A percentile compares a stretch with the other conserved stretches of the same genome.
phyloP scores from a whole-genome alignment of 2,888 invertebrate genomes.

The Cistogaster globosa region DNA sequence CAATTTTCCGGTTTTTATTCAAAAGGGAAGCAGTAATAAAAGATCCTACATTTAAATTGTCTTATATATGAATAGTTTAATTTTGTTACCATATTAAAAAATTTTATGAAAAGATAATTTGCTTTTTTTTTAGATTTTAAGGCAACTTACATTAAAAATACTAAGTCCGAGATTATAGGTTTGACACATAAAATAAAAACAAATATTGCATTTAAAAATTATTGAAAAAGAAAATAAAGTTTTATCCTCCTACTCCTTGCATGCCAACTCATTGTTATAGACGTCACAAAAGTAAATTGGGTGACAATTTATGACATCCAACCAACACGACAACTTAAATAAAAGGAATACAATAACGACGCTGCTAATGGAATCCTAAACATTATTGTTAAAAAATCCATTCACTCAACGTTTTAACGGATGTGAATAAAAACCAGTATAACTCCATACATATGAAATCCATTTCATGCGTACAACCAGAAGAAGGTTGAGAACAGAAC shows the following conservation, averaged over 20 bases:
- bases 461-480: conserved; percentile 54
- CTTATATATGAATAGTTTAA: no score
- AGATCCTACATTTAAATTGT: no score
- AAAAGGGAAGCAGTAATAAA: no score
- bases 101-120: no score
- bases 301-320: conserved; percentile 70
- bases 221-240: background rate
- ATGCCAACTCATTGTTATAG: conserved; percentile 2
- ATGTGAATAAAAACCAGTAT: conserved; percentile 44
- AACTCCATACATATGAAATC: conserved; percentile 27
- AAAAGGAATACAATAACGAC: conserved; percentile 27
- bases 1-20: no score
- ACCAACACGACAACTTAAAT: conserved; percentile 45
- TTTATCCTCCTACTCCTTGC: conserved; percentile 33
- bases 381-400: conserved; percentile 48
- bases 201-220: background rate
- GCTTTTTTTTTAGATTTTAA: no score
- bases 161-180: no score
- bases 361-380: conserved; percentile 60
- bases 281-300: conserved; percentile 52
- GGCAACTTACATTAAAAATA: no score
- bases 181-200: background rate
- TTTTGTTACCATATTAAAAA: no score
- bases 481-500: conserved; percentile 44
- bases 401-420: conserved; percentile 17